Conservation (phyloP, 2,888 invertebrate genomes). For the Ernsta delagoae region DNA sequence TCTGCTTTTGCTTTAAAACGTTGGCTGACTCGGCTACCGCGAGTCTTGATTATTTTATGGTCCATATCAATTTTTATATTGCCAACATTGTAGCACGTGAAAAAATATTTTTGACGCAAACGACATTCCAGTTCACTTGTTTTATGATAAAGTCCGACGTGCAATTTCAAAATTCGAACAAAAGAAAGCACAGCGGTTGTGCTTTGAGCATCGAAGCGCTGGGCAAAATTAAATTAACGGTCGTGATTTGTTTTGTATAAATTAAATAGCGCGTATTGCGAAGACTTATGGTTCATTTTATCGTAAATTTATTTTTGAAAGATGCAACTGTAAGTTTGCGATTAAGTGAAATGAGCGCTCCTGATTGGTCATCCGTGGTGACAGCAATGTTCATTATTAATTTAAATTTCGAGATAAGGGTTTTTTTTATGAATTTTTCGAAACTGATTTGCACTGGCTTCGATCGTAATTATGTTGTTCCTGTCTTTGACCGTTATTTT, state of each 20-base stretch:
- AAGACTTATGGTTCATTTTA: constrained; percentile 8
- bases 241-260: not conserved
- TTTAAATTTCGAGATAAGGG: constrained; percentile 38
- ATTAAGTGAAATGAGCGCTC: constrained; percentile 39
- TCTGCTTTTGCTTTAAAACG: no score
- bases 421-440: constrained; percentile 16
- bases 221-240: constrained; percentile 18
- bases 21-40: no score
- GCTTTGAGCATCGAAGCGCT: constrained; percentile 41
- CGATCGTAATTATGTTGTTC: constrained; percentile 40
- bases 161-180: constrained; percentile 41
- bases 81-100: constrained; percentile 1
- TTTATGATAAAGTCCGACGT: constrained; percentile 41
- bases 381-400: constrained; percentile 41
- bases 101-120: constrained; percentile 31
- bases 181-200: constrained; percentile 37
- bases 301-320: not conserved
- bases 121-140: constrained; percentile 45
- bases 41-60: no score
- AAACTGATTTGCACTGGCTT: constrained; percentile 36
- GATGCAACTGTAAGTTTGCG: constrained; percentile 28
- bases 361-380: constrained; percentile 43
- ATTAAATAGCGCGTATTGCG: constrained; percentile 4
- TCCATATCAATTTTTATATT: no score
- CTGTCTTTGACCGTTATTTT: constrained; percentile 38